Percentiles rank a stretch among this genome's conserved stretches.
Evolutionary conservation across 2,888 invertebrate species (phyloP).

Genomic region (Drosophila trichaetosa): DNA sequence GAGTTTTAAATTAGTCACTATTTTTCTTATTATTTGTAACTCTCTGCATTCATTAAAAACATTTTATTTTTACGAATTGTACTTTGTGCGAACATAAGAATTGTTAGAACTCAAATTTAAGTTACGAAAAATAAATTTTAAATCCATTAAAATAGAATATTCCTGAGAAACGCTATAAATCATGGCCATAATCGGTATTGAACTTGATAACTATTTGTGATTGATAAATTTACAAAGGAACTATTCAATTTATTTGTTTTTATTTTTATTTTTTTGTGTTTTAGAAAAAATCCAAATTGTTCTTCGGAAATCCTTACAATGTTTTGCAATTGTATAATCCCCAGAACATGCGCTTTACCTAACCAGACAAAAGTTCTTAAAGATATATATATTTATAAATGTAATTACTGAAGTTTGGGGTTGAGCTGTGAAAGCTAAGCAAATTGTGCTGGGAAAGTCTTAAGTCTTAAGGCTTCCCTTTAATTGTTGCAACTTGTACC

Average conservation of each 20-base stretch:
- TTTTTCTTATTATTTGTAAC: background rate
- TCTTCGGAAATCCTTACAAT: background rate
- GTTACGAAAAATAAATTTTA: no score
- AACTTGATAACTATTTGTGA: no score
- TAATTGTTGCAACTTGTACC: slow-evolving; percentile 54
- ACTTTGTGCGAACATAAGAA: no score
- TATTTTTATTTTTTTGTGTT: background rate
- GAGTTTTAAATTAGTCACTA: background rate
- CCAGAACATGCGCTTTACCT: background rate
- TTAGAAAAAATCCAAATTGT: background rate
- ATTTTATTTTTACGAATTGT: no score
- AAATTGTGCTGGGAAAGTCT: background rate
- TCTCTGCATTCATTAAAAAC: background rate
- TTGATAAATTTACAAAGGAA: no score
- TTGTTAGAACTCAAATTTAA: no score
- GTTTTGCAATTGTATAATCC: accelerated
- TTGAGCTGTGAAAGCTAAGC: background rate
- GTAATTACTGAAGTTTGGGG: background rate
- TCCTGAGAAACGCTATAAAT: no score
- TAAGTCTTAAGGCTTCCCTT: slow-evolving; percentile 29
- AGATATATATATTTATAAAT: background rate
- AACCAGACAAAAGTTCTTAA: background rate
- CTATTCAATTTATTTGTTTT: no score
- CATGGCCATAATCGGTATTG: no score
- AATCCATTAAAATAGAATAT: no score